Evolutionary conservation across 2,797 vertebrate species (phyloP).

Genomic region (Tokudaia muenninki): DNA sequence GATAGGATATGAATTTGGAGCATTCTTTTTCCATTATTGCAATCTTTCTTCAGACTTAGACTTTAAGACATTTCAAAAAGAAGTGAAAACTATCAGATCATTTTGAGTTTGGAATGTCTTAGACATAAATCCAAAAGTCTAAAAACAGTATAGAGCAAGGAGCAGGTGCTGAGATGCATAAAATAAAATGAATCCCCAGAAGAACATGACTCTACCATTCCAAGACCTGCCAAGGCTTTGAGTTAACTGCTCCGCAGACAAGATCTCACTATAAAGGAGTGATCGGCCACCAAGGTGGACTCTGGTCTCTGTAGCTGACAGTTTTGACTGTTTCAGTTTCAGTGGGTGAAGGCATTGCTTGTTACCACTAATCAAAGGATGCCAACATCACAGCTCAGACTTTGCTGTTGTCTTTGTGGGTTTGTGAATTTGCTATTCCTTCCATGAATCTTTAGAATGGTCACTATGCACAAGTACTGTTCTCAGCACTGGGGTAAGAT

Average conservation of each 20-base stretch:
- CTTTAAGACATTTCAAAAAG: background rate
- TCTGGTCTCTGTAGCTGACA: background rate
- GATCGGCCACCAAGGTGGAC: accelerated
- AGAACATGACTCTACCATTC: background rate
- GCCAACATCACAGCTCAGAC: background rate
- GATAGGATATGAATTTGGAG: background rate
- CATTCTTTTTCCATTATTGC: background rate
- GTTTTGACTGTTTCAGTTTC: background rate
- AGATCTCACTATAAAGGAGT: background rate
- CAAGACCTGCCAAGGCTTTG: background rate
- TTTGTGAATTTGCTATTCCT: background rate
- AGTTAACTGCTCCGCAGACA: background rate
- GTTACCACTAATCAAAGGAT: background rate
- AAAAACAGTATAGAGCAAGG: background rate
- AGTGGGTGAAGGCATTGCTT: background rate
- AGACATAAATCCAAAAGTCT: background rate
- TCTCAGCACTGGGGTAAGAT: background rate
- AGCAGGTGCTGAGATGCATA: background rate
- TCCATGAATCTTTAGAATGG: background rate
- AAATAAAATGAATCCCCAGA: background rate
- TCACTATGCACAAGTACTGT: background rate
- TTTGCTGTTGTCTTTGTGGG: background rate
- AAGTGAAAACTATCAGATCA: background rate
- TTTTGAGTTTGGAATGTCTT: background rate
- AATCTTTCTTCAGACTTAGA: background rate